Percentiles rank a stretch among this genome's conserved stretches.
Conservation (phyloP, 1,140 invertebrate species). For the Ladona fulva region DNA sequence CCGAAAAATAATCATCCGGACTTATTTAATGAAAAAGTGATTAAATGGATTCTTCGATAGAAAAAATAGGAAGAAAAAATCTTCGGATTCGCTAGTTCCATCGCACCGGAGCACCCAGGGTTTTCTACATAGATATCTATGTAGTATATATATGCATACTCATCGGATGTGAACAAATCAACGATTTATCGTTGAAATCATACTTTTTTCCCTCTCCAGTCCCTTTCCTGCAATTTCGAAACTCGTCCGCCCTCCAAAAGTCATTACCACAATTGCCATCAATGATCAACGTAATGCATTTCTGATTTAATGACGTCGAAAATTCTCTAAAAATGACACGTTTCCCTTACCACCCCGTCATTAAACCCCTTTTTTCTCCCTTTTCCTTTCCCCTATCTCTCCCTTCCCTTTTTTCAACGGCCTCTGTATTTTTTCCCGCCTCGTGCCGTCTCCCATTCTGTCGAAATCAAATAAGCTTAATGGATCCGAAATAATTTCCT, state of each 20-base stretch:
- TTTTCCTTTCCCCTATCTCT: background rate
- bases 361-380: background rate
- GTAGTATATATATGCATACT: no score
- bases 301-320: constrained; percentile 5
- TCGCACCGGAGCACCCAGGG: no score
- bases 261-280: constrained; percentile 1
- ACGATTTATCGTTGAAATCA: no score
- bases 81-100: no score
- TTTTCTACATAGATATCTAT: no score
- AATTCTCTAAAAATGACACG: constrained; percentile 5
- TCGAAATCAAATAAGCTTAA: constrained; percentile 5
- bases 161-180: no score
- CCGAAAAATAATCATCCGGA: no score
- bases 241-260: background rate
- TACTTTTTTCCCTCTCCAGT: background rate
- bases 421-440: background rate
- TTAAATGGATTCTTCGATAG: no score
- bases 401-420: background rate
- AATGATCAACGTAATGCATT: constrained; percentile 10
- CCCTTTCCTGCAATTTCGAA: background rate
- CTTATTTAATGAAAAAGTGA: no score
- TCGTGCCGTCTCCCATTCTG: background rate
- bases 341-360: background rate
- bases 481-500: constrained; percentile 1
- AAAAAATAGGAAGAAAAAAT: no score